Evolutionary conservation across 1,140 invertebrate genomes (phyloP), one percentile per base, ranked within the genome.

Genomic region (Neuroterus valhalla): DNA sequence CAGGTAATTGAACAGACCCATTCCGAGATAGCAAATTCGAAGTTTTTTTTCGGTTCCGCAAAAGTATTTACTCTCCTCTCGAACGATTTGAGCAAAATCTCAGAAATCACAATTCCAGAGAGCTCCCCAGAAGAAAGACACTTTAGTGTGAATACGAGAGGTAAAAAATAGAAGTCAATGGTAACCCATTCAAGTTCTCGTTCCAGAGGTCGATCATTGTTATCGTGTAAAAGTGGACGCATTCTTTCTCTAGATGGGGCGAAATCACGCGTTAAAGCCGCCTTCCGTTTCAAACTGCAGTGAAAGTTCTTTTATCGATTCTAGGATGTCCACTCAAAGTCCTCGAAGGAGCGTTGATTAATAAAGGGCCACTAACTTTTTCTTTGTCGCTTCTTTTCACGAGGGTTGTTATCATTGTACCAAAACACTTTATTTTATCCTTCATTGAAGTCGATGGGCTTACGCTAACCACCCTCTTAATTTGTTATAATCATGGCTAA

Each of bases 311-410:
- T 38, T 50, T 50, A 50, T 50, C 48, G 48, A 50, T 50, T 50
- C 6, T 50, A 50, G 48, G 19, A 50, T 50, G 48, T 50, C 48
- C n/a, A 45, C 70, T 50, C 48, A 17, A 45, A 66, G 70, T 62
- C 15, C 14, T 50, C 68, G 45, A 68, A 69, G 55, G 68, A 74
- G 21, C 62, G 26, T 71, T 74, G 69, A 77, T 77, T 77, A 74
- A 77, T 77, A 74, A 70, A 72, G 62, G 71, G 50, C 42, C 21
- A 50, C n/a, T 50, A 50, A 50, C n/a, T 50, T 50, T 3, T 21
- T 19, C 19, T 50, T 1, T 10, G 31, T 38, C 31, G 31, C 6
- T 38, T 38, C 8, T 38, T 8, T 38, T 38, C 31, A 38, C 31
- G 31, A 38, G 31, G 31, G 31, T 8, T 8, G 31, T 38, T 38